These are phyloP conservation scores for Bilobella aurantiaca DNA, from an alignment of 1,140 invertebrate genomes.

Conservation along the genomic window DNA sequence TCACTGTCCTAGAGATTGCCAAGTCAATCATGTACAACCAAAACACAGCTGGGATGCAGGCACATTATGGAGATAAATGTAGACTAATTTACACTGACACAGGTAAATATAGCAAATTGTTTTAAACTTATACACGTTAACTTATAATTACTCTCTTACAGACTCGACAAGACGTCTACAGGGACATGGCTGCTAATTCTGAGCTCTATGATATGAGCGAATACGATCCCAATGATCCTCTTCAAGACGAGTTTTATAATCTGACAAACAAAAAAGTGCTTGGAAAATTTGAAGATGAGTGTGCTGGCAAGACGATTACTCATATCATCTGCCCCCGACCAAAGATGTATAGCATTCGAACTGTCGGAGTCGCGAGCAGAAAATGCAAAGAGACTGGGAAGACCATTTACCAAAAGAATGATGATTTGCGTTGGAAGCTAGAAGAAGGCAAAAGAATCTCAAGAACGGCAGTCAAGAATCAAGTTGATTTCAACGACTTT, in stretches of 20 bases:
- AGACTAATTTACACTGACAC: conserved; percentile 40
- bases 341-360: conserved; percentile 8
- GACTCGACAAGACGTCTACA: conserved; percentile 6
- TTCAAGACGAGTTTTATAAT: conserved; percentile 3
- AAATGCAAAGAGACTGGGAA: not conserved
- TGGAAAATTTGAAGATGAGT: conserved; percentile 14
- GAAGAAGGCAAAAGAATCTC: too few species aligned
- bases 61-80: conserved; percentile 28
- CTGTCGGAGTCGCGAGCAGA: not conserved
- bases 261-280: conserved; percentile 11
- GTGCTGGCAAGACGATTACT: not conserved
- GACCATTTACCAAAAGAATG: too few species aligned
- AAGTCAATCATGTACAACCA: conserved; percentile 39
- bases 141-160: not conserved
- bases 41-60: conserved; percentile 14
- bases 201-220: conserved; percentile 10
- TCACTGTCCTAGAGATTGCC: conserved; percentile 40
- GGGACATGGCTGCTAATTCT: not conserved
- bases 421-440: too few species aligned
- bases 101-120: too few species aligned
- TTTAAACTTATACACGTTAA: conserved; percentile 41
- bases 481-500: conserved; percentile 7
- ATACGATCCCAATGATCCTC: conserved; percentile 4
- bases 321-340: not conserved
- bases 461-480: conserved; percentile 3